Evolutionary conservation across 2,113 vertebrate genomes (phyloP).

Genomic region (Buteo buteo): DNA sequence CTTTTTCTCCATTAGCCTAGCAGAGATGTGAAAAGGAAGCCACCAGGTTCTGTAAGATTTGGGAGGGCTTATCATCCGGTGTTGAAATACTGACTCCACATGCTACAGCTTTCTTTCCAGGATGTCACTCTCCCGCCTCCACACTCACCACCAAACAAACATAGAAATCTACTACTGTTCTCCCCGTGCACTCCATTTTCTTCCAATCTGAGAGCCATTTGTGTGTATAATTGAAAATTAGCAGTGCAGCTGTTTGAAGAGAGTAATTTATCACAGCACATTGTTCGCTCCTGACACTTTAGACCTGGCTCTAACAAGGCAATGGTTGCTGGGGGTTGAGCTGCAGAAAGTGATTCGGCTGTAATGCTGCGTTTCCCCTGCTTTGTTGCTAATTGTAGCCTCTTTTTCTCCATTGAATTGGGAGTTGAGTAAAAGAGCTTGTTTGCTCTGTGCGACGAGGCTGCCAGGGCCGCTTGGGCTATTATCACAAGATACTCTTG

Average conservation of each 20-base stretch:
- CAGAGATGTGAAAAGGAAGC: slow-evolving; percentile 3
- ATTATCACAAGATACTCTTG: slow-evolving; percentile 99
- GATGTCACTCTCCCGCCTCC: slow-evolving; percentile 79
- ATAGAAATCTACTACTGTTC: slow-evolving; percentile 84
- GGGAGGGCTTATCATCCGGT: slow-evolving; percentile 39
- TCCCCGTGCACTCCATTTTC: slow-evolving; percentile 91
- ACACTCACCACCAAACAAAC: slow-evolving; percentile 84
- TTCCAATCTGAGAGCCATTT: slow-evolving; percentile 96
- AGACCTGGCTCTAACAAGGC: slow-evolving; percentile 95
- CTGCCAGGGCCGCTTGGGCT: slow-evolving; percentile 93
- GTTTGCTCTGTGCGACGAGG: slow-evolving; percentile 93
- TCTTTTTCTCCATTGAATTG: slow-evolving; percentile 98
- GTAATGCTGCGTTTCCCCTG: slow-evolving; percentile 88
- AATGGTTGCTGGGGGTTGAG: slow-evolving; percentile 88
- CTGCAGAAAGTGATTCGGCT: slow-evolving; percentile 89
- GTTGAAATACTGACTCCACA: slow-evolving; percentile 66
- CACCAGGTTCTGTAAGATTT: slow-evolving; percentile 37
- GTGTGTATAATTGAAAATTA: slow-evolving; percentile 99
- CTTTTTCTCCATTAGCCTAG: neutral
- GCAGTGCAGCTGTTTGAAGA: slow-evolving; percentile 95
- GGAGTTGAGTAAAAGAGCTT: slow-evolving; percentile 98
- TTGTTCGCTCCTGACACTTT: slow-evolving; percentile 98
- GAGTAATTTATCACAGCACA: slow-evolving; percentile 99
- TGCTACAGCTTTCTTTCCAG: slow-evolving; percentile 68
- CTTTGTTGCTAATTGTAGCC: slow-evolving; percentile 97